Conservation (phyloP, 2,797 vertebrate species). For the Karalla daura region DNA sequence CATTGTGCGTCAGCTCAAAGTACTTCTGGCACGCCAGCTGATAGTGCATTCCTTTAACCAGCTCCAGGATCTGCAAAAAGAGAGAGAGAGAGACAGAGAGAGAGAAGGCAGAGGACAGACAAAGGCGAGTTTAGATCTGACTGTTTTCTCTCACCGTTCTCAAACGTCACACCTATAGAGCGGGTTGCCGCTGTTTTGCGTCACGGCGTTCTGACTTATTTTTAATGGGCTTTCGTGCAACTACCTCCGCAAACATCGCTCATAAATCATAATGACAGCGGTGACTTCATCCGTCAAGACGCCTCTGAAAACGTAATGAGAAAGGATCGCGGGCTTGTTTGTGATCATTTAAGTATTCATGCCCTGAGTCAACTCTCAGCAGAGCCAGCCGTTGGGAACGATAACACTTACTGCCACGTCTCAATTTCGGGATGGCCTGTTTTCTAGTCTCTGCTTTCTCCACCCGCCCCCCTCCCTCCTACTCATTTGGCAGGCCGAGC, state of each 20-base stretch:
- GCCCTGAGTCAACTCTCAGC: conserved; percentile 20
- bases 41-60: conserved; percentile 98
- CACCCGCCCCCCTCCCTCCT: no score
- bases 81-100: no score
- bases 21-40: conserved; percentile 99
- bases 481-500: not conserved
- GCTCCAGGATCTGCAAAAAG: conserved; percentile 90
- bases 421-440: not conserved
- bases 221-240: conserved; percentile 28
- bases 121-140: not conserved
- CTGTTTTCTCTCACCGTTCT: not conserved
- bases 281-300: conserved; percentile 31
- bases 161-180: not conserved
- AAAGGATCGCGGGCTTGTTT: conserved; percentile 42
- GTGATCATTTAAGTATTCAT: conserved; percentile 47
- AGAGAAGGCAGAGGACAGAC: conserved; percentile 10
- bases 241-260: conserved; percentile 8
- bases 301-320: conserved; percentile 40
- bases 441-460: not conserved
- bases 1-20: conserved; percentile 95
- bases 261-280: conserved; percentile 42
- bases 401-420: conserved; percentile 16
- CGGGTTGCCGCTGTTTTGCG: not conserved
- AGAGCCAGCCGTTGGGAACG: conserved; percentile 12
- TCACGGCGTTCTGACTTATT: conserved; percentile 12